Percentiles rank a stretch among this genome's conserved stretches.
phyloP scores from a whole-genome alignment of 2,888 invertebrate species.

The Elegia similella region DNA sequence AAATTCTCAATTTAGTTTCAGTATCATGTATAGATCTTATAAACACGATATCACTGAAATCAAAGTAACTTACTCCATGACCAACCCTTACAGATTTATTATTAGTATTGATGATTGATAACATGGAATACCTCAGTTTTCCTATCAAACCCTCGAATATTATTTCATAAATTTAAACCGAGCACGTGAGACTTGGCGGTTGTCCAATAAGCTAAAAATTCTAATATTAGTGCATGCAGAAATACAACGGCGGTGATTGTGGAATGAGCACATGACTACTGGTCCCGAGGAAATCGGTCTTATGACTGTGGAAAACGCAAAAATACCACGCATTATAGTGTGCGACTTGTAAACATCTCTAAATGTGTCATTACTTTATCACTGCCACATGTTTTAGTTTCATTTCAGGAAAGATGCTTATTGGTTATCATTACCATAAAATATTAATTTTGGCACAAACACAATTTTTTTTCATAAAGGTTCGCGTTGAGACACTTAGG shows the following conservation, averaged over 20 bases:
- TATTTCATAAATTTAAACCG: constrained; percentile 45
- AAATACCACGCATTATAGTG: constrained; percentile 12
- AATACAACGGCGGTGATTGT: constrained; percentile 61
- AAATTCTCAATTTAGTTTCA: too few species aligned
- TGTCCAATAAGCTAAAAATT: constrained; percentile 71
- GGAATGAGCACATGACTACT: constrained; percentile 72
- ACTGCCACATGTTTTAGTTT: neutral
- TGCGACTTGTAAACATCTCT: constrained; percentile 9
- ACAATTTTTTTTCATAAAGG: too few species aligned
- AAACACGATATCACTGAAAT: too few species aligned
- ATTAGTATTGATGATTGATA: neutral
- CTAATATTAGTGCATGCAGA: constrained; percentile 74
- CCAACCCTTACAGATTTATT: too few species aligned
- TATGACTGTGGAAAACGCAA: constrained; percentile 32
- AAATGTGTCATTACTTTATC: constrained; percentile 10
- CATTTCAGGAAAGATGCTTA: neutral
- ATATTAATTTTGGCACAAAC: neutral
- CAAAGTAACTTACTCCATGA: too few species aligned
- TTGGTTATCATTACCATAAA: neutral
- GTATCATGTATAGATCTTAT: too few species aligned
- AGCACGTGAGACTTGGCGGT: constrained; percentile 68
- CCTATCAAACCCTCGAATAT: constrained; percentile 27
- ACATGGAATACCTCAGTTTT: neutral
- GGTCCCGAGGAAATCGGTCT: constrained; percentile 43
- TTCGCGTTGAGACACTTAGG: too few species aligned